Conservation (phyloP, 1,140 invertebrate species). For the Nasonia vitripennis region DNA sequence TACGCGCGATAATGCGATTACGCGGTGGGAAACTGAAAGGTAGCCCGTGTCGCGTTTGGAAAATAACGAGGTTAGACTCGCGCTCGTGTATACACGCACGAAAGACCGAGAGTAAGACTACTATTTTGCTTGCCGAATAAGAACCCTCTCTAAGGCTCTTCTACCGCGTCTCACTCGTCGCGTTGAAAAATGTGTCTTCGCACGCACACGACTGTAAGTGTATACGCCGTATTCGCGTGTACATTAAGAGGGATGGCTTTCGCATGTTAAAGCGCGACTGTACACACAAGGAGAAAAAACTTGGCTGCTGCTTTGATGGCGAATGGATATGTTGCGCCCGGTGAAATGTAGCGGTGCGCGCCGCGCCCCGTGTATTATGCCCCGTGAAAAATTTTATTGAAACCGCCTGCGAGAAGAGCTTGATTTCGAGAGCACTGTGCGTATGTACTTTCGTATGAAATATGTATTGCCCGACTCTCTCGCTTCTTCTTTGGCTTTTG, state of each 20-base stretch:
- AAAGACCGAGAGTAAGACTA: background rate
- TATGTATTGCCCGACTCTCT: conserved; percentile 11
- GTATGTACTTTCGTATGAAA: background rate
- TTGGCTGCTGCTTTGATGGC: conserved; percentile 5
- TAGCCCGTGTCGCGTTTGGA: conserved; percentile 41
- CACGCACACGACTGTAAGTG: background rate
- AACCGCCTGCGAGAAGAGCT: conserved; percentile 1
- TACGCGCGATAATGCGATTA: conserved; percentile 60
- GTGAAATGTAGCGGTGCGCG: background rate
- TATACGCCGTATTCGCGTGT: conserved; percentile 16
- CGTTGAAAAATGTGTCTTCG: conserved; percentile 21
- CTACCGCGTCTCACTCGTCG: background rate
- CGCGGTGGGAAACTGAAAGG: conserved; percentile 49
- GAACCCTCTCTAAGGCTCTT: conserved; percentile 17
- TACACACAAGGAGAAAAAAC: background rate
- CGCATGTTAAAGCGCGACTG: conserved; percentile 31
- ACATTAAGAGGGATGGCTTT: conserved; percentile 41
- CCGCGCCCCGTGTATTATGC: background rate
- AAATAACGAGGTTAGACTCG: conserved; percentile 46
- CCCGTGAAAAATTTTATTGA: conserved; percentile 31
- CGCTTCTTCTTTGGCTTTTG: background rate
- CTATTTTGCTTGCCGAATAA: background rate
- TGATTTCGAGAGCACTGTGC: background rate
- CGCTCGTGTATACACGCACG: background rate
- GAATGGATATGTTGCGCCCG: conserved; percentile 31